phyloP scores from a whole-genome alignment of 2,888 invertebrate species.

The Mechanitis mazaeus region DNA sequence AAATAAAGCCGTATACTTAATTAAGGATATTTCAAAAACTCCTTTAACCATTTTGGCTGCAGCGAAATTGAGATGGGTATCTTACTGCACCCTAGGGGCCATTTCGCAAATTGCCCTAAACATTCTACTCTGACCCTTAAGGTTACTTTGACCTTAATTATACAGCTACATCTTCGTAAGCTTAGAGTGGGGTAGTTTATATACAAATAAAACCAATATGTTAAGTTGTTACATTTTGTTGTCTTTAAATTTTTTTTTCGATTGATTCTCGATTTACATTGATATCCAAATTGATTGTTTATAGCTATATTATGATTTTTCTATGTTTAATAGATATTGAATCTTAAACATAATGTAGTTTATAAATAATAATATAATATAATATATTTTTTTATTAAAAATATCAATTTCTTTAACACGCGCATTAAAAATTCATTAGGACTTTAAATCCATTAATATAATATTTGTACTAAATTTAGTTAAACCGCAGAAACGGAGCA shows the following conservation, averaged over 20 bases:
- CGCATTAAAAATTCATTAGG: too few species aligned
- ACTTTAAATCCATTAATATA: too few species aligned
- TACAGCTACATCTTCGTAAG: slow-evolving; percentile 9
- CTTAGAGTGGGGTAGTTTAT: slow-evolving; percentile 5
- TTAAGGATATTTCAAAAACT: slow-evolving; percentile 19
- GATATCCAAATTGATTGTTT: too few species aligned
- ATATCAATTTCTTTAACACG: too few species aligned
- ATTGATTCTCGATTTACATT: too few species aligned
- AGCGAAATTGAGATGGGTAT: slow-evolving; percentile 18
- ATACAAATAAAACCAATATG: not conserved
- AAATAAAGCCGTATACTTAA: slow-evolving; percentile 16
- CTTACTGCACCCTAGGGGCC: slow-evolving; percentile 24
- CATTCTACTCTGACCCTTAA: slow-evolving; percentile 14
- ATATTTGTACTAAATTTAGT: too few species aligned
- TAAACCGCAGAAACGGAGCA: too few species aligned
- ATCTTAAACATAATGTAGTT: too few species aligned
- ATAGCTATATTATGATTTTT: not conserved
- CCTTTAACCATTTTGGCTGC: slow-evolving; percentile 18
- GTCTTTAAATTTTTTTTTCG: not conserved
- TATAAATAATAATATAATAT: too few species aligned
- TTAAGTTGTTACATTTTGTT: not conserved
- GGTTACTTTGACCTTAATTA: slow-evolving; percentile 24
- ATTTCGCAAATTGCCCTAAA: slow-evolving; percentile 27
- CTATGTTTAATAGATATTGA: too few species aligned
- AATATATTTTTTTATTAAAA: too few species aligned